Evolutionary conservation across 2,888 invertebrate species (phyloP).

Genomic region (Eupithecia abbreviata): DNA sequence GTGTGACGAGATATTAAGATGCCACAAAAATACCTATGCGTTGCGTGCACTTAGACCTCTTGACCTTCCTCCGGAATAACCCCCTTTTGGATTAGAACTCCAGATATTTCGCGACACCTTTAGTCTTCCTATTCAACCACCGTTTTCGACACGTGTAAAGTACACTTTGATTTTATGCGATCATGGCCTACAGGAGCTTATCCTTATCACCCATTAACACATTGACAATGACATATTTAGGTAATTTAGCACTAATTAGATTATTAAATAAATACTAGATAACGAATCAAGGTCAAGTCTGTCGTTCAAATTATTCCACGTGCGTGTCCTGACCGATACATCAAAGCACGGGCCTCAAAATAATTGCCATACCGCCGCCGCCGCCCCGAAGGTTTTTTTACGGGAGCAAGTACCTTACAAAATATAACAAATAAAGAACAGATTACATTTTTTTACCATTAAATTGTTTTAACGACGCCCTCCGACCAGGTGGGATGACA

Average conservation of each 20-base stretch:
- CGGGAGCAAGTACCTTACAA: too few species aligned
- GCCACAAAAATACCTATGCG: not conserved
- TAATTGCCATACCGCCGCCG: not conserved
- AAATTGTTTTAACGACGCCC: too few species aligned
- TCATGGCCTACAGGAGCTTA: not conserved
- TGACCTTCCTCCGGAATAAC: not conserved
- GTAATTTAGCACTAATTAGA: not conserved
- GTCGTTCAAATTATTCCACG: not conserved
- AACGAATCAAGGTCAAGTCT: not conserved
- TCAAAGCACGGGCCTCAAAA: not conserved
- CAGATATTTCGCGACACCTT: not conserved
- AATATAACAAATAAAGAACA: too few species aligned
- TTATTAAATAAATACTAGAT: not conserved
- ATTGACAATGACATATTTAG: not conserved
- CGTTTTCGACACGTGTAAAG: not conserved
- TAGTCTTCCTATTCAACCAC: not conserved
- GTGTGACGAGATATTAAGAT: not conserved
- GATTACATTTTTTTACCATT: too few species aligned
- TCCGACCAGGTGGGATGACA: too few species aligned
- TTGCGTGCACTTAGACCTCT: too few species aligned
- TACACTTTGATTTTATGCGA: not conserved
- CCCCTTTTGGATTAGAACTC: not conserved
- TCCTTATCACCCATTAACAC: not conserved
- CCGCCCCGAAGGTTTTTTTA: too few species aligned
- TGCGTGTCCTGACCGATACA: not conserved